Base-by-base conservation (phyloP, 2,888 invertebrate genomes). In the Willowsia nigromaculata region DNA sequence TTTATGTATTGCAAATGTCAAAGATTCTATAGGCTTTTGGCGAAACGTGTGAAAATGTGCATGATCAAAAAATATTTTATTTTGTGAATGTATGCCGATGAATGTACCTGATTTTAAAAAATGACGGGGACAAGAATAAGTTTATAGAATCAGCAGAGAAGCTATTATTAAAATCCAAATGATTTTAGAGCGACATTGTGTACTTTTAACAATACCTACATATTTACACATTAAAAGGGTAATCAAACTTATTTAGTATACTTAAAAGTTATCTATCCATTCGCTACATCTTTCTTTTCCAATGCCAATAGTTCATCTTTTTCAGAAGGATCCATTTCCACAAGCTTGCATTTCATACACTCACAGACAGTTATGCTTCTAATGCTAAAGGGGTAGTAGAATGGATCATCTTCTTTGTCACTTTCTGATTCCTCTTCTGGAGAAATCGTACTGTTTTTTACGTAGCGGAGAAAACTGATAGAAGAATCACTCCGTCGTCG, bases 51-150 rank as follows among this genome's bases (percentile, higher is more conserved):
- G 43, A 71, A 15, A 27, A 30, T 62, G 25, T 62, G 27, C 4
- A 62, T 62, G 25, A 3, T 30, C 15, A n/a, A n/a, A 71, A 18
- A 22, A 71, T 22, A 43, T 6, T 6, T 56, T 25, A 53, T 53
- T 56, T 15, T 50, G n/a, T 76, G 50, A 22, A 25, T 50, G 47
- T 50, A 47, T 30, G 27, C 33, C n/a, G 50, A 30, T 68, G 65
- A 78, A 78, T 78, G 78, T 50, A 78, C 53, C 33, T 78, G 78
- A 76, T 50, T 47, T 76, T 40, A 37, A 71, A 13, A 13, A 25
- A n/a, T 33, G 33, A 9, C 30, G 4, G 6, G 37, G 22, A 33
- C 9, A 68, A 68, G n/a, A 40, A 71, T 27, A 15, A 18, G 5
- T 53, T 22, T 1, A 27, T 2, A 56, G 56, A 56, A 25, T 25